phyloP scores from a whole-genome alignment of 2,888 invertebrate genomes.

The Caenorhabditis angaria region DNA sequence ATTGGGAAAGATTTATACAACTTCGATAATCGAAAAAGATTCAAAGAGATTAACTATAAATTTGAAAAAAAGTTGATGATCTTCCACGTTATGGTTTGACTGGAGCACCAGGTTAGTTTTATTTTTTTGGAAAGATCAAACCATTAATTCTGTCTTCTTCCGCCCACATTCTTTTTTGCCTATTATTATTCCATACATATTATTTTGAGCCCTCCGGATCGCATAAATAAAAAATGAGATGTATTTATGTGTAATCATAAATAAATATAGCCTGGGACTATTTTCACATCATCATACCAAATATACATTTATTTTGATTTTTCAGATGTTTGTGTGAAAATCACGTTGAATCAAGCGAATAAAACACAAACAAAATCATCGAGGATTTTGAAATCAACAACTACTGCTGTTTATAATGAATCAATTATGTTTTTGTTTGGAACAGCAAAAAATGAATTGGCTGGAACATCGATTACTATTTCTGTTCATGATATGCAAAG shows the following conservation, averaged over 20 bases:
- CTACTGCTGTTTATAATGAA: slow-evolving; percentile 65
- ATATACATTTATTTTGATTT: slow-evolving; percentile 15
- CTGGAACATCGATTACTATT: slow-evolving; percentile 73
- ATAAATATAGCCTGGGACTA: neutral
- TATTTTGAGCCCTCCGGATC: neutral
- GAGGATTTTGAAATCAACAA: slow-evolving; percentile 65
- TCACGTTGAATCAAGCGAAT: slow-evolving; percentile 72
- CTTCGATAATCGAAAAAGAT: slow-evolving; percentile 73
- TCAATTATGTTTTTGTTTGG: slow-evolving; percentile 72
- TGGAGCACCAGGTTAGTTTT: slow-evolving; percentile 73
- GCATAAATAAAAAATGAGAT: slow-evolving; percentile 5
- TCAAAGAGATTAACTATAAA: slow-evolving; percentile 72
- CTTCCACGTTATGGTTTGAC: slow-evolving; percentile 73
- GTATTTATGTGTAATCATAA: slow-evolving; percentile 1
- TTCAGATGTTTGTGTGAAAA: slow-evolving; percentile 74
- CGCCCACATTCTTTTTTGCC: slow-evolving; percentile 1
- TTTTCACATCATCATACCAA: neutral
- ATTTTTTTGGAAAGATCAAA: slow-evolving; percentile 1
- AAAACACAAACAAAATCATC: slow-evolving; percentile 70
- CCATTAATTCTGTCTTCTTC: neutral
- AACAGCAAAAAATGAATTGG: slow-evolving; percentile 71
- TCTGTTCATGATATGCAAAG: slow-evolving; percentile 70
- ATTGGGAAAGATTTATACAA: slow-evolving; percentile 73
- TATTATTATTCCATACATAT: neutral
- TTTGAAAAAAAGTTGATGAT: slow-evolving; percentile 73